Evolutionary conservation across 2,888 invertebrate species (phyloP).

Genomic region (Drepanosiphum platanoidis): DNA sequence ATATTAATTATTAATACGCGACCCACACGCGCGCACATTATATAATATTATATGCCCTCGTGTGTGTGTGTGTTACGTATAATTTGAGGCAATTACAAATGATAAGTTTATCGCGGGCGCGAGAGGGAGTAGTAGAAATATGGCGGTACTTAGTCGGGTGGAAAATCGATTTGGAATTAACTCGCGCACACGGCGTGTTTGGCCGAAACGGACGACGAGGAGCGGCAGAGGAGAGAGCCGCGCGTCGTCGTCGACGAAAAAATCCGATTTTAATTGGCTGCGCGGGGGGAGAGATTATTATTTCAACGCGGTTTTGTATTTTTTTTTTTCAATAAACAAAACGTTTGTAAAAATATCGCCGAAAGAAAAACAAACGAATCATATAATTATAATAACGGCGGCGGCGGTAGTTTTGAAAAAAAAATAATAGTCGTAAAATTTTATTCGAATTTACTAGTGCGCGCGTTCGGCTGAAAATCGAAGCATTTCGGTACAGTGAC

Average conservation of each 20-base stretch:
- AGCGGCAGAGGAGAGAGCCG: neutral
- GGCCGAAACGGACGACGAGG: neutral
- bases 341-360: no score
- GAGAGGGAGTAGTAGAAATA: no score
- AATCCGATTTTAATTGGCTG: slow-evolving; percentile 37
- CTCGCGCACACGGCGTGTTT: neutral
- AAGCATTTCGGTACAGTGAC: no score
- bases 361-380: no score
- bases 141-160: neutral
- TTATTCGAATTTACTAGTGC: no score
- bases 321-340: no score
- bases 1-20: neutral
- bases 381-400: no score
- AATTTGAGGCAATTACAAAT: slow-evolving; percentile 18
- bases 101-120: neutral
- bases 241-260: neutral
- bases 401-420: no score
- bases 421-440: no score
- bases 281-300: neutral
- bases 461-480: no score
- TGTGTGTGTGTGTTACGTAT: slow-evolving; percentile 3
- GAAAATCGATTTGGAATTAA: slow-evolving; percentile 47
- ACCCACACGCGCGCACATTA: no score
- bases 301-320: slow-evolving; percentile 17
- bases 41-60: neutral